Evolutionary conservation across 2,797 vertebrate species (phyloP).

Genomic region (Myotis daubentonii): DNA sequence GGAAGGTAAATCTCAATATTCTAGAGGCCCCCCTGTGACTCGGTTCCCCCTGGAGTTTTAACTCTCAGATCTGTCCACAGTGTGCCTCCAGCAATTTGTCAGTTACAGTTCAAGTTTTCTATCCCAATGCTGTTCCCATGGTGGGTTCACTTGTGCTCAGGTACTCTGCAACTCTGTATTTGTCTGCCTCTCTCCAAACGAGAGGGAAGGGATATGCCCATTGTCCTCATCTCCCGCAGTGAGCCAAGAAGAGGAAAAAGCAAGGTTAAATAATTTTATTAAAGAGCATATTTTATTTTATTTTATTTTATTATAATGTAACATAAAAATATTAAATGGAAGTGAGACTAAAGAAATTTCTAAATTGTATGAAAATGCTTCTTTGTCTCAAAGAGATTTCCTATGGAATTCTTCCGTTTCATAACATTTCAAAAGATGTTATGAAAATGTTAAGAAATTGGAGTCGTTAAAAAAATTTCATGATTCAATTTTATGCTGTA

Average conservation of each 20-base stretch:
- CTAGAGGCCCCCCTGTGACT: neutral
- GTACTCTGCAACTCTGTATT: neutral
- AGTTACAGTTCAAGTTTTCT: neutral
- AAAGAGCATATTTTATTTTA: neutral
- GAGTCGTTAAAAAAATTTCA: neutral
- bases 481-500: slow-evolving; percentile 32
- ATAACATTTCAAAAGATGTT: neutral
- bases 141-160: neutral
- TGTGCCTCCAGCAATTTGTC: neutral
- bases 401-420: neutral
- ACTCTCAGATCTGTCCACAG: neutral
- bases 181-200: neutral
- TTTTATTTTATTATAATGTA: slow-evolving; percentile 40
- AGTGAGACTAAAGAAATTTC: neutral
- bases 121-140: neutral
- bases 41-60: neutral
- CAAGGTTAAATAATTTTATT: slow-evolving; percentile 22
- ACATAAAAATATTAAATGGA: slow-evolving; percentile 29
- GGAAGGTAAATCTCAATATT: neutral
- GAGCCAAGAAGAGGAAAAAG: neutral
- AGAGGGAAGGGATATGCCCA: neutral
- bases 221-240: neutral
- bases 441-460: slow-evolving; percentile 1
- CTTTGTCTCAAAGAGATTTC: slow-evolving; percentile 1
- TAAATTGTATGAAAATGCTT: neutral